Conservation (phyloP, 2,888 invertebrate species). For the Strigamia transsilvanica region DNA sequence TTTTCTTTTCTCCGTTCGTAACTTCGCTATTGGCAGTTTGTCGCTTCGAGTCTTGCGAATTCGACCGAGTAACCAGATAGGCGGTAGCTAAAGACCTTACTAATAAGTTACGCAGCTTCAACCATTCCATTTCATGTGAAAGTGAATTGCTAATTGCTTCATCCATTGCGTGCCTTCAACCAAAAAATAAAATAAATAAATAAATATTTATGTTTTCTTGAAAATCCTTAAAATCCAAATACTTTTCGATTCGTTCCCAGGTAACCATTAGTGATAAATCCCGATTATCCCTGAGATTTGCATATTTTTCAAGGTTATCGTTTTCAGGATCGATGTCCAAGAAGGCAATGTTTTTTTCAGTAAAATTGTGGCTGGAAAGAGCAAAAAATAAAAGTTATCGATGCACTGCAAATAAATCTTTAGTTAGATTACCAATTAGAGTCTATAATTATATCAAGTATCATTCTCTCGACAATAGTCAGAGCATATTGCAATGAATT, state of each 20-base stretch:
- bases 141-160: neutral
- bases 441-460: conserved; percentile 73
- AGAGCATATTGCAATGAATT: conserved; percentile 81
- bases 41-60: conserved; percentile 9
- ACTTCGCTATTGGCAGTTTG: conserved; percentile 46
- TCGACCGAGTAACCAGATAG: conserved; percentile 54
- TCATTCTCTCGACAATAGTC: conserved; percentile 73
- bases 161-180: neutral
- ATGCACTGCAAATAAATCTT: conserved; percentile 19
- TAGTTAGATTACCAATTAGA: conserved; percentile 55
- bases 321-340: conserved; percentile 72
- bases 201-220: conserved; percentile 23
- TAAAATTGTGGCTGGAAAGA: conserved; percentile 61
- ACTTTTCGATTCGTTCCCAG: conserved; percentile 69
- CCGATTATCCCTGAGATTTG: conserved; percentile 75
- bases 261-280: conserved; percentile 76
- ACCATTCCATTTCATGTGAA: conserved; percentile 59
- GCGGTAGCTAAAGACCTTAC: conserved; percentile 63
- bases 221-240: neutral
- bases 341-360: conserved; percentile 68
- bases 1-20: conserved; percentile 55
- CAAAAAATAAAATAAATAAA: neutral
- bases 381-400: conserved; percentile 51
- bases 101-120: conserved; percentile 63
- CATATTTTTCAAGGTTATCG: conserved; percentile 70